phyloP scores from a whole-genome alignment of 2,113 vertebrate genomes.

The Hyaena hyaena region DNA sequence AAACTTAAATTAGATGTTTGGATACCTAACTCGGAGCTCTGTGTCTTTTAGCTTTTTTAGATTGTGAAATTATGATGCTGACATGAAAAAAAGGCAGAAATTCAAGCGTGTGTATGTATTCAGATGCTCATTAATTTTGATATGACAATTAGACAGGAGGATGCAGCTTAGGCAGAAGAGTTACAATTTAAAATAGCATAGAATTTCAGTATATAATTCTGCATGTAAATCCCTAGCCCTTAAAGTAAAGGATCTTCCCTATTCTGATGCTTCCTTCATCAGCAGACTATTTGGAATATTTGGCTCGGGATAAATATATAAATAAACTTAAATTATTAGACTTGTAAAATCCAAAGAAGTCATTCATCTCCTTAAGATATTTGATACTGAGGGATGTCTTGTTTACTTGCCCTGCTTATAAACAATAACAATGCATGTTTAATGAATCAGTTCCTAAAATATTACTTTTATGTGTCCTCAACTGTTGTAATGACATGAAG shows the following conservation, averaged over 20 bases:
- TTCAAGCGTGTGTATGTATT: background rate
- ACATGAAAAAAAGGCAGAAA: constrained; percentile 42
- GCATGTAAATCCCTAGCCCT: background rate
- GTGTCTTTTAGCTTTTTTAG: background rate
- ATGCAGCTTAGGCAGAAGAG: background rate
- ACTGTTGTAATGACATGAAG: background rate
- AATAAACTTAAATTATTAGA: background rate
- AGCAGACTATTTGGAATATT: background rate
- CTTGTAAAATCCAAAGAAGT: background rate
- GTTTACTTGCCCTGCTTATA: background rate
- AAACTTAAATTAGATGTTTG: constrained; percentile 45
- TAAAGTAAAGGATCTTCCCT: background rate
- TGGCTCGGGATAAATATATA: background rate
- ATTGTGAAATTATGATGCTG: background rate
- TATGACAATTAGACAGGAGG: constrained; percentile 14
- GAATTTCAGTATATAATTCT: background rate
- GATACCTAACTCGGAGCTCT: background rate
- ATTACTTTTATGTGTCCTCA: background rate
- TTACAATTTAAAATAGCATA: constrained; percentile 2
- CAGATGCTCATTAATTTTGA: background rate
- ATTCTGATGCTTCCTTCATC: background rate
- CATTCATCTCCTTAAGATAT: background rate
- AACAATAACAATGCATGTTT: background rate
- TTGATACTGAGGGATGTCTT: background rate
- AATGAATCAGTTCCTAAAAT: constrained; percentile 23